A percentile compares a stretch with the other conserved stretches of the same genome.
Evolutionary conservation across 1,140 invertebrate species (phyloP).

Genomic region (Cyrtorhinus lividipennis): DNA sequence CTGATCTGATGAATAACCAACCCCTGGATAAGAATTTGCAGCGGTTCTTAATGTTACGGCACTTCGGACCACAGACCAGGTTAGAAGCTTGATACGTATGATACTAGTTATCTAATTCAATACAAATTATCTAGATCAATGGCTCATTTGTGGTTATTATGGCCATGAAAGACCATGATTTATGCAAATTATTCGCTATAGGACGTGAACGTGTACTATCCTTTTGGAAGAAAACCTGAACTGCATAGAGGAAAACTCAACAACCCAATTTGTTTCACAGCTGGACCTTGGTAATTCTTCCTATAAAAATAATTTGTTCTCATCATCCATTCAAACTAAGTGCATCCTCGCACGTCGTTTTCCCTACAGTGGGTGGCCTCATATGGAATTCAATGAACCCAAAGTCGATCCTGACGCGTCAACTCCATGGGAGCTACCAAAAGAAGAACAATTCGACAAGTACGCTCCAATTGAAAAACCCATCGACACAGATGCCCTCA

Average conservation of each 20-base stretch:
- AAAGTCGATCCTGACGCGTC: background rate
- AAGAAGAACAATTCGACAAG: background rate
- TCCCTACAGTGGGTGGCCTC: background rate
- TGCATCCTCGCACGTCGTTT: background rate
- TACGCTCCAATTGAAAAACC: background rate
- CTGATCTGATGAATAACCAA: too few species aligned
- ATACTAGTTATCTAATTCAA: too few species aligned
- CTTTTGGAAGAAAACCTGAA: background rate
- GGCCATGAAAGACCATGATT: too few species aligned
- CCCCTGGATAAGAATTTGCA: too few species aligned
- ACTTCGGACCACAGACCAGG: too few species aligned
- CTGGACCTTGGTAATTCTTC: background rate
- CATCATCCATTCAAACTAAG: background rate
- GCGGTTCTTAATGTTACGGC: too few species aligned
- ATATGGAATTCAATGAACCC: background rate
- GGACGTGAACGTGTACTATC: background rate
- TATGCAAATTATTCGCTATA: too few species aligned
- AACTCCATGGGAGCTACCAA: background rate
- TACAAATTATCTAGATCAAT: too few species aligned
- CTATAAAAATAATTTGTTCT: too few species aligned
- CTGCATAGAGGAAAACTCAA: background rate
- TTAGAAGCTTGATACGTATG: too few species aligned
- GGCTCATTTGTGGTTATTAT: too few species aligned
- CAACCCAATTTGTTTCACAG: background rate
- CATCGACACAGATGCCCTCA: background rate